Base-by-base conservation (phyloP, 1,140 invertebrate genomes). In the Camponotus floridanus region DNA sequence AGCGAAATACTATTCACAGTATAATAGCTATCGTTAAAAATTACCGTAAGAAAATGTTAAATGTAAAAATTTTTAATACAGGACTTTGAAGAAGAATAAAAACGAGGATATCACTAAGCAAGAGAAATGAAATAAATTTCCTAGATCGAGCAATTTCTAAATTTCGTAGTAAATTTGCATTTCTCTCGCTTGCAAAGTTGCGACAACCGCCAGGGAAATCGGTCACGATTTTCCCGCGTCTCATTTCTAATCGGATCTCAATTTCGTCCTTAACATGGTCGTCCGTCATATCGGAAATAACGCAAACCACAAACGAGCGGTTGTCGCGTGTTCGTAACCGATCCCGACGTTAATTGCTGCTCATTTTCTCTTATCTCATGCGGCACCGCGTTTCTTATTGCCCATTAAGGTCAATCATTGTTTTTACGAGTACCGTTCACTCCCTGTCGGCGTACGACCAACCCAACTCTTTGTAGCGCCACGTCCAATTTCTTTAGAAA, bases 361-460 rank as follows among this genome's bases (percentile, higher is more conserved):
- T 89, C 78, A 87, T 90, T 89, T 76, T 87, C 85, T 86, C 85
- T 51, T 45, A 61, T 61, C 71, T 67, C 64, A 62, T 62, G 71
- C 80, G 45, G 61, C 73, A 88, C 76, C 42, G 57, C 51, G 67
- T 86, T 64, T 68, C 84, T 86, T 71, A 88, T 76, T 86, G 70
- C 76, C 84, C 87, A 83, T 89, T 89, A 89, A 78, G 59, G 73
- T 89, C 87, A 88, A 89, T 88, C 88, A 86, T 76, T 76, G 83
- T 86, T 88, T 88, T 89, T 88, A 81, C 61, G 67, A 59, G 33
- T 36, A 74, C 9, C n/a, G 31, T 39, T n/a, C 26, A 33, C 42
- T 15, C 18, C 9, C 18, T 21, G 21, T 83, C 11, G 59, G 26
- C 45, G 36, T 67, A 36, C 26, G 57, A 45, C 36, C 15, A 51